phyloP scores from a whole-genome alignment of 2,797 vertebrate genomes.

The Vespertilio murinus region DNA sequence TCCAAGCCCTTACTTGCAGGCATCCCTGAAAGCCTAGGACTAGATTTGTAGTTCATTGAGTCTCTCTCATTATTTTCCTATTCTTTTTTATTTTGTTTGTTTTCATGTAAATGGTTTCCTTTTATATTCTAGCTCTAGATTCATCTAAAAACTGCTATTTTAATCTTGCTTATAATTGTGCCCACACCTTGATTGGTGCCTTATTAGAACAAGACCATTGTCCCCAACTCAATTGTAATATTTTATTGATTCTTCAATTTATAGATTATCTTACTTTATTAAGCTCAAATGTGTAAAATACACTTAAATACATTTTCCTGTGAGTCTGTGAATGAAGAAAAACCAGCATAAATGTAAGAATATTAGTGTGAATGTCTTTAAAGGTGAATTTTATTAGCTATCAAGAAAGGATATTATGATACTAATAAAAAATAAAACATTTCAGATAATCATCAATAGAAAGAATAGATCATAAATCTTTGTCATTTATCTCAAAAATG shows the following conservation, averaged over 20 bases:
- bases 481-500: background rate
- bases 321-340: background rate
- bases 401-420: background rate
- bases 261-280: background rate
- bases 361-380: background rate
- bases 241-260: background rate
- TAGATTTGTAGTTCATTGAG: background rate
- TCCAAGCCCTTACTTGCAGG: background rate
- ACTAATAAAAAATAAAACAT: background rate
- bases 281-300: background rate
- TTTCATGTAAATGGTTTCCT: background rate
- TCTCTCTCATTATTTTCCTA: background rate
- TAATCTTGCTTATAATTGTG: background rate
- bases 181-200: background rate
- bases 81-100: background rate
- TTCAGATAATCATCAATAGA: background rate
- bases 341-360: background rate
- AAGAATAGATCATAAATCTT: background rate
- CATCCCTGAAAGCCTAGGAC: background rate
- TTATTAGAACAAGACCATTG: background rate
- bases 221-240: background rate
- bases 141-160: background rate
- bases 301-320: background rate
- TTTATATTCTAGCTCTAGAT: background rate
- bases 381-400: background rate